Evolutionary conservation across 2,888 invertebrate genomes (phyloP), one percentile per base, ranked within the genome.

Genomic region (Gymnocheta viridis): DNA sequence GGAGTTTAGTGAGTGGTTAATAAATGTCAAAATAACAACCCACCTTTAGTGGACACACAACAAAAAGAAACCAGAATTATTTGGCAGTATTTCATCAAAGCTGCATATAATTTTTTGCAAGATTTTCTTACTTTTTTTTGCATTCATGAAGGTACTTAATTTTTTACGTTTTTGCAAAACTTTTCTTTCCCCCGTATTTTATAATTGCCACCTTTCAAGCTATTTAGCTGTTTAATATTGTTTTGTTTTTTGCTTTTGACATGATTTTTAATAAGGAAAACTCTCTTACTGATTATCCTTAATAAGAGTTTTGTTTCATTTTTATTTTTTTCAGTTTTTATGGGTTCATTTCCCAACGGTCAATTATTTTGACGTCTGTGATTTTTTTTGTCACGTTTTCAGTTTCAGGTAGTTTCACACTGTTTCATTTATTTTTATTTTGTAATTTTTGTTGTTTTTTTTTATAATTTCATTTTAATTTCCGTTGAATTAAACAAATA

Each of bases 301-400:
- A 62, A 80, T 62, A 70, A 72, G 73, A 49, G 79, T 80, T 77
- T 70, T 86, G 86, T 58, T 58, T 41, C 2, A 56, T 87, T 86
- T 49, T 4, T 17, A 32, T 85, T 87, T 87, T 85, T 87, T 87
- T 54, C 86, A 58, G 38, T 58, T 89, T 88, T 89, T 90, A 90
- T 89, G 90, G 89, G 90, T 90, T 90, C 90, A 90, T 90, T 88
- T 90, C 89, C 90, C 90, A 88, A 87, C 90, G 90, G 90, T 90
- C 90, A 90, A 90, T 90, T 89, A 89, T 87, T 88, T 87, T 88
- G 86, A 79, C 87, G 90, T 90, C 90, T 90, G 88, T 88, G 90
- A 90, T 90, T 89, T 89, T n/a, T 82, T 69, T 67, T 82, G 67
- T 67, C 81, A 76, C 80, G 66, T 81, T 82, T 62, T 51, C n/a